Percentiles rank a stretch among this genome's conserved stretches.
Evolutionary conservation across 2,888 invertebrate genomes (phyloP).

Genomic region (Chymomyza procnemis): DNA sequence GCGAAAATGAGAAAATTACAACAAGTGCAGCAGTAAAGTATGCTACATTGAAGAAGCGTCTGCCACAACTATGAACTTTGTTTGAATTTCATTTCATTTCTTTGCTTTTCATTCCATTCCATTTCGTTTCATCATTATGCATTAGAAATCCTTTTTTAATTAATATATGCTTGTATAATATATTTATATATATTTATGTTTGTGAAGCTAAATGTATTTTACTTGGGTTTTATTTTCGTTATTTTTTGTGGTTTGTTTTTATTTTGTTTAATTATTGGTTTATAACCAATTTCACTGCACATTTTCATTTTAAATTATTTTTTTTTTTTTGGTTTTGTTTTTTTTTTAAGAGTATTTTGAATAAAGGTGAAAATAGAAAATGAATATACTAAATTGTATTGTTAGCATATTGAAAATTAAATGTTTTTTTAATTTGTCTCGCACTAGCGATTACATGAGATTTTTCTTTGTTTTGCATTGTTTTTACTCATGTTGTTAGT

Average conservation of each 20-base stretch:
- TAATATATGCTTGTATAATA: constrained; percentile 8
- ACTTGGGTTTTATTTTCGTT: constrained; percentile 29
- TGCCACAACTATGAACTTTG: constrained; percentile 24
- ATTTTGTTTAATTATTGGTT: constrained; percentile 36
- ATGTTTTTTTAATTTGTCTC: constrained; percentile 17
- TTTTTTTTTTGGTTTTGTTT: constrained; percentile 22
- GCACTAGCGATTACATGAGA: constrained; percentile 7
- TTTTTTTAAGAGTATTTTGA: constrained; percentile 25
- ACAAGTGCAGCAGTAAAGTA: constrained; percentile 42
- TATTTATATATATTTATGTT: constrained; percentile 13
- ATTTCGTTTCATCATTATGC: constrained; percentile 34
- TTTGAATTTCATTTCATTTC: constrained; percentile 22
- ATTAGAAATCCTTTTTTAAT: constrained; percentile 22
- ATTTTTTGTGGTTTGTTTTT: constrained; percentile 27
- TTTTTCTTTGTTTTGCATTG: background rate
- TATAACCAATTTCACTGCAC: constrained; percentile 35
- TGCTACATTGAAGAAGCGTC: constrained; percentile 46
- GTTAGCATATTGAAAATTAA: background rate
- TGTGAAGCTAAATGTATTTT: constrained; percentile 18
- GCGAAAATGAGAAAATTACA: constrained; percentile 35
- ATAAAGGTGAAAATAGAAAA: constrained; percentile 20
- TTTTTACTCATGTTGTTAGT: constrained; percentile 9
- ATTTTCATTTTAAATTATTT: constrained; percentile 17
- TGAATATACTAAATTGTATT: background rate
- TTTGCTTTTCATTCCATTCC: constrained; percentile 20